These are phyloP conservation scores for Gambusia affinis DNA, from an alignment of 2,113 vertebrate genomes.

Conservation along the genomic window DNA sequence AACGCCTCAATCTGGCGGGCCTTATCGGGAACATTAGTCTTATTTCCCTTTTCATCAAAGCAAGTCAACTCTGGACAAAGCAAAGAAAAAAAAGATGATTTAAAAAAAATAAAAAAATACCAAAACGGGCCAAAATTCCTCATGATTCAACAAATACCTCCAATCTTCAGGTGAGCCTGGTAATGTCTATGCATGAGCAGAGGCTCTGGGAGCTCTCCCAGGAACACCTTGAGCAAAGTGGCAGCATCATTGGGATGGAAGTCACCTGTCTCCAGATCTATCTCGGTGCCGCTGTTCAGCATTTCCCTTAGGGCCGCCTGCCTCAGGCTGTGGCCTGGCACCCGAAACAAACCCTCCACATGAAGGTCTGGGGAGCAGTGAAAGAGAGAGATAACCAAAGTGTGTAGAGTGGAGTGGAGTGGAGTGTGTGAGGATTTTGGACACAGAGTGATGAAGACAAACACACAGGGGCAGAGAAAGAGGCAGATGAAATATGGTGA, in stretches of 20 bases:
- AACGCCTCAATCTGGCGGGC: constrained; percentile 92
- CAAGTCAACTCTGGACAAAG: constrained; percentile 83
- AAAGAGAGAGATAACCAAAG: constrained; percentile 19
- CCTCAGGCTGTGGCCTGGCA: constrained; percentile 95
- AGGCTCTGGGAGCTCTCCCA: constrained; percentile 95
- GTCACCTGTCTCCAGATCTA: constrained; percentile 92
- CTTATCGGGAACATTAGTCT: constrained; percentile 88
- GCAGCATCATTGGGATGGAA: constrained; percentile 97
- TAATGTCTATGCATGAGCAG: constrained; percentile 95
- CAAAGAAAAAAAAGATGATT: constrained; percentile 11
- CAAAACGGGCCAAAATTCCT: background rate
- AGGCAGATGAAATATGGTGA: constrained; percentile 22
- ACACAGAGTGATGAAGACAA: constrained; percentile 30
- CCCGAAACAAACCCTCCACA: constrained; percentile 93
- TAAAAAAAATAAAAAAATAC: background rate
- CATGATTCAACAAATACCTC: constrained; percentile 50
- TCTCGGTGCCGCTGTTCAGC: constrained; percentile 89
- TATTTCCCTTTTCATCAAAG: constrained; percentile 93
- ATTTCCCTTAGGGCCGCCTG: constrained; percentile 93
- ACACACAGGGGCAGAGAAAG: constrained; percentile 23
- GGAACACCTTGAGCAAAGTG: constrained; percentile 91
- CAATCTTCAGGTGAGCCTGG: constrained; percentile 90
- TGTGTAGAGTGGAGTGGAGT: background rate
- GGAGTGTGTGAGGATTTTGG: constrained; percentile 20
- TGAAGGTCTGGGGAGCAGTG: constrained; percentile 84